Percentiles rank a stretch among this genome's conserved stretches.
Evolutionary conservation across 2,888 invertebrate genomes (phyloP).

Genomic region (Ectobius pallidus): DNA sequence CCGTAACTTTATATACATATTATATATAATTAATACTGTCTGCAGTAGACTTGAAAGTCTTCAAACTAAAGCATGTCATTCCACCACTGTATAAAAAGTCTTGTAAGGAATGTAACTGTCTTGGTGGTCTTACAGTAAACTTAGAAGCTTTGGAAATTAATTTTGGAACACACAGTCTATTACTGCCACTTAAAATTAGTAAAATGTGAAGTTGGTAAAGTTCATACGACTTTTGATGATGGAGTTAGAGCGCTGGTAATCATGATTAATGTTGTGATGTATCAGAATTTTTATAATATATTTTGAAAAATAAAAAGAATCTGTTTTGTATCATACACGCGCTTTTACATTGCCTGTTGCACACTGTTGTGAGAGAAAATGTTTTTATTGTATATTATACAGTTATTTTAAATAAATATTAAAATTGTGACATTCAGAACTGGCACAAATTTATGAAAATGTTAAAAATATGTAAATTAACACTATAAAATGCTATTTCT

Average conservation of each 20-base stretch:
- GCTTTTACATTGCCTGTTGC: conserved; percentile 9
- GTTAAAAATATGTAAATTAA: not conserved
- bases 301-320: not conserved
- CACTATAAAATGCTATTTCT: not conserved
- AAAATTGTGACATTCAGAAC: not conserved
- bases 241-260: not conserved
- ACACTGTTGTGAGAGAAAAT: not conserved
- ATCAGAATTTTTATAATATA: conserved; percentile 1
- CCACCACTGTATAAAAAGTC: no score
- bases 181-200: no score
- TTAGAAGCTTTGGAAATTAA: no score
- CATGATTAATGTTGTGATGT: not conserved
- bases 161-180: no score
- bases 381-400: not conserved
- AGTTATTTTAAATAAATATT: not conserved
- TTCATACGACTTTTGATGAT: not conserved
- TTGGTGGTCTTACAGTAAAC: no score
- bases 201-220: not conserved
- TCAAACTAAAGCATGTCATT: no score
- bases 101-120: no score
- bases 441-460: not conserved
- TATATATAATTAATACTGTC: no score
- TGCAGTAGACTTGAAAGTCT: no score
- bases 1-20: no score
- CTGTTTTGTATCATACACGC: conserved; percentile 5